phyloP scores from a whole-genome alignment of 2,797 vertebrate species.

The Anas flavirostris region DNA sequence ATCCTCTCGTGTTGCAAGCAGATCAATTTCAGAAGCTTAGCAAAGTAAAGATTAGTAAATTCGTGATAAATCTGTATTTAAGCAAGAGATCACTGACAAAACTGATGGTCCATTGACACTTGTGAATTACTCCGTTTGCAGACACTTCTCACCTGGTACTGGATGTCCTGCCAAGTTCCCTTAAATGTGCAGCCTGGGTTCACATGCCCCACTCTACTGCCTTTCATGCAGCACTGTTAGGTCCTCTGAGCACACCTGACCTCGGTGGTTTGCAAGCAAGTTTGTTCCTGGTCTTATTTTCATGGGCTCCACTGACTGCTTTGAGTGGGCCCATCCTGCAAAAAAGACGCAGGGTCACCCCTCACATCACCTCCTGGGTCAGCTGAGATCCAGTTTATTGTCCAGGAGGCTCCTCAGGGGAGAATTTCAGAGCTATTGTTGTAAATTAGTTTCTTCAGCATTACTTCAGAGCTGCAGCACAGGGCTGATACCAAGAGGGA shows the following conservation, averaged over 20 bases:
- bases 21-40: background rate
- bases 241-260: background rate
- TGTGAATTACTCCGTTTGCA: background rate
- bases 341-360: background rate
- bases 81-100: background rate
- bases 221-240: accelerated
- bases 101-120: accelerated
- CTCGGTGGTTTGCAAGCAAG: background rate
- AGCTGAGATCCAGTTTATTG: background rate
- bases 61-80: accelerated
- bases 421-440: background rate
- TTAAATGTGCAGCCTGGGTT: background rate
- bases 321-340: background rate
- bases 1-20: accelerated
- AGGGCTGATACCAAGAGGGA: background rate
- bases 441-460: background rate
- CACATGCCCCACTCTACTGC: background rate
- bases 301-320: background rate
- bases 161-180: background rate
- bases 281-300: background rate
- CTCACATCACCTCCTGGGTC: background rate
- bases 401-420: background rate
- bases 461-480: background rate
- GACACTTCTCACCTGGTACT: background rate
- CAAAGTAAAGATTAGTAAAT: background rate